These are phyloP conservation scores for Dicaeum eximium DNA, from an alignment of 2,113 vertebrate species.

Conservation along the genomic window DNA sequence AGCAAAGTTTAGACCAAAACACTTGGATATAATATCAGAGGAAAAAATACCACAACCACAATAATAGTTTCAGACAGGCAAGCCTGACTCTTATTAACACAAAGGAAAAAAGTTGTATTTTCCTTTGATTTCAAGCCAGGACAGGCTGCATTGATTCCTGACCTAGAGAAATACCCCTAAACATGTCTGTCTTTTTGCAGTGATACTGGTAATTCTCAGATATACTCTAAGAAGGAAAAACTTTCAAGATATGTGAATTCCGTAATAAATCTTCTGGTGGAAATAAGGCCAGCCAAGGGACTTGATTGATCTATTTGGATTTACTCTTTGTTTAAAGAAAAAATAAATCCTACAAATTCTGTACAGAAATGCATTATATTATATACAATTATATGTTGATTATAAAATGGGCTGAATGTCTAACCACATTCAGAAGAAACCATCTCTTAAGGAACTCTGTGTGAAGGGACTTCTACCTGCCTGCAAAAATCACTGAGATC, in stretches of 20 bases:
- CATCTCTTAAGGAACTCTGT: background rate
- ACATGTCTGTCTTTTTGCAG: background rate
- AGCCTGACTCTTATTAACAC: background rate
- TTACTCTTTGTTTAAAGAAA: background rate
- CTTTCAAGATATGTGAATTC: background rate
- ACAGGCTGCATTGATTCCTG: background rate
- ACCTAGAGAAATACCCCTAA: background rate
- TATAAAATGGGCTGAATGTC: background rate
- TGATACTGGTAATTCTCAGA: background rate
- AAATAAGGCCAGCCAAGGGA: background rate
- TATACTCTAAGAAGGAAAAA: background rate
- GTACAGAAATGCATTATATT: background rate
- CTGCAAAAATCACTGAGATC: background rate
- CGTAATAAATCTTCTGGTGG: background rate
- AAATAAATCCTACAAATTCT: background rate
- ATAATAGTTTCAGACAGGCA: background rate
- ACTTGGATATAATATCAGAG: background rate
- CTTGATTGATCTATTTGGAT: too few species aligned
- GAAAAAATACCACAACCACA: background rate
- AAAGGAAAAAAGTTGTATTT: background rate
- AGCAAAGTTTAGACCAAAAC: background rate
- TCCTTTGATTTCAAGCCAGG: background rate
- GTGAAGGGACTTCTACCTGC: background rate
- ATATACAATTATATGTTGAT: background rate
- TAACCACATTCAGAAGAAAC: background rate